Base-by-base conservation (phyloP, 1,140 invertebrate genomes). In the Palaemon carinicauda region DNA sequence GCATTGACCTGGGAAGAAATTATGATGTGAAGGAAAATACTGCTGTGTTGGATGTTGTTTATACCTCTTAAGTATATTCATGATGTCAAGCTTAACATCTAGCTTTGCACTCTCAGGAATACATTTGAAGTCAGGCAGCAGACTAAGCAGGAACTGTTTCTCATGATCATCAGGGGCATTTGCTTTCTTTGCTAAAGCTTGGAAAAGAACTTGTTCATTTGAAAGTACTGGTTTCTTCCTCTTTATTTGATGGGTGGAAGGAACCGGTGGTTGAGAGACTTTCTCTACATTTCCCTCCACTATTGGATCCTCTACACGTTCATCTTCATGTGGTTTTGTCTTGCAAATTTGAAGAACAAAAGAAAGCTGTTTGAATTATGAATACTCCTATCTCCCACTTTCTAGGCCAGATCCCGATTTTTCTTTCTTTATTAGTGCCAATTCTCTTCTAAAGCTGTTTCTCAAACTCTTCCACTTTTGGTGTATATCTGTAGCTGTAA, bases 391-490 rank as follows among this genome's bases (percentile, higher is more conserved):
- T n/a, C 80, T 82, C 80, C 80, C 60, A 50, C 27, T 82, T 82
- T 52, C 41, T 82, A 21, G 17, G 33, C 3, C 60, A 82, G 65
- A 71, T 29, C 80, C 65, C 3, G 80, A 71, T 31, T 82, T 82
- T n/a, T 15, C 65, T 82, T 82, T 82, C 80, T 82, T 82, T 19
- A 29, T 17, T 52, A 12, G 17, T 52, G 80, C 51, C 80, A 51
- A 52, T 27, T 82, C 65, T 82, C 21, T 74, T 82, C 80, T 73
- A 51, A 51, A 82, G 65, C 60, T 71, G 41, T 82, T 65, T 24
- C 80, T 73, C 65, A 82, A 82, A 82, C 80, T 82, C 80, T 82
- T 82, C 80, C 65, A 82, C 50, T 51, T 82, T 50, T 21, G 33
- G 71, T 82, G 65, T 51, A 82, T n/a, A 31, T 81, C 53, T n/a